Evolutionary conservation across 2,888 invertebrate genomes (phyloP), one percentile per base, ranked within the genome.

Genomic region (Eupithecia vulgata): DNA sequence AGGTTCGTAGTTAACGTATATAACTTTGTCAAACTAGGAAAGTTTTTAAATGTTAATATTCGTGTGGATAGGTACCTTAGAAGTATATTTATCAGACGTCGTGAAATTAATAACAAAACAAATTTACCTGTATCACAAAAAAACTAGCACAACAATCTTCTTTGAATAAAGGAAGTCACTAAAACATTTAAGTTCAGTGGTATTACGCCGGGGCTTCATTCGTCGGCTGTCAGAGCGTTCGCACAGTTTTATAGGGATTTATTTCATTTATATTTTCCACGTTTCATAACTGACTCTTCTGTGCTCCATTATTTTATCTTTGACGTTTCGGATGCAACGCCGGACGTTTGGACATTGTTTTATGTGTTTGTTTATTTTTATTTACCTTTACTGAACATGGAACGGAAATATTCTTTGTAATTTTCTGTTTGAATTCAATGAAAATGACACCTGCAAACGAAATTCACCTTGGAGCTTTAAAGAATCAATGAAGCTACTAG

Each of bases 191-290:
- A 68, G 68, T 72, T 70, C 40, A 61, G 57, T 67, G 64, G 78
- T 75, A 79, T 80, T 79, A 78, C 72, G 15, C 59, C 75, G 78
- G 78, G 77, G 73, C 76, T 78, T 79, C n/a, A n/a, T n/a, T n/a
- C 78, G 73, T 69, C 71, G 59, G 35, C 79, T 78, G 78, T 81
- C 81, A 78, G 52, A 69, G 64, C 76, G 48, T 72, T 73, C 74
- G 72, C 74, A 74, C 61, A 78, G 67, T 57, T 77, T 82, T 83
- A 79, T 82, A 82, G 80, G 82, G 81, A 84, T 82, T 85, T 87
- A 83, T 68, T 37, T 68, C 21, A 40, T 65, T 65, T 40, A 68
- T 81, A 81, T 80, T 77, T 76, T 48, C 65, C 67, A 70, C 67
- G 72, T 72, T 67, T 67, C 74, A 68, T 12, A 71, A 21, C 74